Conservation (phyloP, 35 echinoderm and acorn worm species). For the Amphiura filiformis region DNA sequence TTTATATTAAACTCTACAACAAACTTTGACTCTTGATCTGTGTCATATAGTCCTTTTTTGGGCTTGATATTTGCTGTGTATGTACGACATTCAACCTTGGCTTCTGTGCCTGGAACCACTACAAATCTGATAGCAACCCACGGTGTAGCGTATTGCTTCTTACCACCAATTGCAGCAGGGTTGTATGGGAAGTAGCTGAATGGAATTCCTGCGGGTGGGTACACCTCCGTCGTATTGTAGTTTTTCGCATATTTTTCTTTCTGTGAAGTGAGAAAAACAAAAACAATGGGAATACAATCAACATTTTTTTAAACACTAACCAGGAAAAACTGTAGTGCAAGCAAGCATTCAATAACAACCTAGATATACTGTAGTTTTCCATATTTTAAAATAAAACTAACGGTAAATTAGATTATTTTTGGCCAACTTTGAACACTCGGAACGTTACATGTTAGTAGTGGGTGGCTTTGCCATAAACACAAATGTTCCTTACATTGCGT, state of each 20-base stretch:
- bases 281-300: no score
- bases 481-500: no score
- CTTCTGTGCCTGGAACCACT: background rate
- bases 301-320: background rate
- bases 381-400: no score
- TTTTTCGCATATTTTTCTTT: constrained; percentile 8
- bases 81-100: constrained; percentile 35
- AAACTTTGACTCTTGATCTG: constrained; percentile 24
- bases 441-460: no score
- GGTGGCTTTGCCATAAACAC: no score
- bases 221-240: background rate
- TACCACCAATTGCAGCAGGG: background rate
- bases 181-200: constrained; percentile 51
- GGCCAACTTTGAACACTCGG: no score
- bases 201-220: constrained; percentile 29
- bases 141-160: constrained; percentile 35
- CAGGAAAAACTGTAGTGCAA: no score
- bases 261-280: constrained; percentile 13
- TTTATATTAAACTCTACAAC: background rate
- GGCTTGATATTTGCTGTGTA: constrained; percentile 52
- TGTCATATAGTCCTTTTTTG: constrained; percentile 51
- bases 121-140: constrained; percentile 37
- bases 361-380: no score
- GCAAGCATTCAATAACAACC: no score
- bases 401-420: no score